Evolutionary conservation across 2,888 invertebrate genomes (phyloP).

Genomic region (Malthinus seriepunctatus): DNA sequence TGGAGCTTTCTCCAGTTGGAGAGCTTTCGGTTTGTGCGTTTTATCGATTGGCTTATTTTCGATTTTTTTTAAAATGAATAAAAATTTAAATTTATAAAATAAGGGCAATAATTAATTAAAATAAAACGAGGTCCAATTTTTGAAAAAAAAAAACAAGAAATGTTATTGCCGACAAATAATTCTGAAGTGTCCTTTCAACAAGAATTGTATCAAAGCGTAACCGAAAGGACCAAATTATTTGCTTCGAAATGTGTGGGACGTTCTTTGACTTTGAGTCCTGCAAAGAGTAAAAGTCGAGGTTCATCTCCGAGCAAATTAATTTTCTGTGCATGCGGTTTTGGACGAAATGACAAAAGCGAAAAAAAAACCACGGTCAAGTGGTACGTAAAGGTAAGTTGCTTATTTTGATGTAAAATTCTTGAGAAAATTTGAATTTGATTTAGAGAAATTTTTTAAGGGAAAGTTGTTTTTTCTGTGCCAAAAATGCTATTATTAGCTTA

Average conservation of each 20-base stretch:
- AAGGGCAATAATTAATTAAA: background rate
- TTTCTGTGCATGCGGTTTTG: slow-evolving; percentile 51
- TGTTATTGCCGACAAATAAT: slow-evolving; percentile 48
- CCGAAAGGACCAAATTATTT: slow-evolving; percentile 49
- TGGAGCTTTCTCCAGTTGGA: background rate
- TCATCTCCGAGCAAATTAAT: slow-evolving; percentile 43
- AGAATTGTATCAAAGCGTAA: slow-evolving; percentile 46
- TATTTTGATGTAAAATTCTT: slow-evolving; percentile 13
- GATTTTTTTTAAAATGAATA: slow-evolving; percentile 1
- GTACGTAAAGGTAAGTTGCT: slow-evolving; percentile 73
- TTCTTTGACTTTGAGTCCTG: slow-evolving; percentile 34
- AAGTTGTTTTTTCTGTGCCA: slow-evolving; percentile 2
- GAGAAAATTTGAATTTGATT: slow-evolving; percentile 3
- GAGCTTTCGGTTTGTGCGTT: slow-evolving; percentile 12
- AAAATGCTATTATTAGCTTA: background rate
- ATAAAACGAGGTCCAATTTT: slow-evolving; percentile 11
- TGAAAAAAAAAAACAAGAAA: slow-evolving; percentile 26
- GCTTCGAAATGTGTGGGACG: slow-evolving; percentile 45
- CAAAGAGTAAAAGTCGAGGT: slow-evolving; percentile 39
- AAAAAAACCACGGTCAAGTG: slow-evolving; percentile 64
- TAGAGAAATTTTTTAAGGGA: background rate
- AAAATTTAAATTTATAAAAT: background rate
- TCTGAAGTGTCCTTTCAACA: slow-evolving; percentile 47
- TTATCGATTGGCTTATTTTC: slow-evolving; percentile 1
- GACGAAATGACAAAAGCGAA: slow-evolving; percentile 45